Base-by-base conservation (phyloP, 2,797 vertebrate genomes). In the Clarias fuscus region DNA sequence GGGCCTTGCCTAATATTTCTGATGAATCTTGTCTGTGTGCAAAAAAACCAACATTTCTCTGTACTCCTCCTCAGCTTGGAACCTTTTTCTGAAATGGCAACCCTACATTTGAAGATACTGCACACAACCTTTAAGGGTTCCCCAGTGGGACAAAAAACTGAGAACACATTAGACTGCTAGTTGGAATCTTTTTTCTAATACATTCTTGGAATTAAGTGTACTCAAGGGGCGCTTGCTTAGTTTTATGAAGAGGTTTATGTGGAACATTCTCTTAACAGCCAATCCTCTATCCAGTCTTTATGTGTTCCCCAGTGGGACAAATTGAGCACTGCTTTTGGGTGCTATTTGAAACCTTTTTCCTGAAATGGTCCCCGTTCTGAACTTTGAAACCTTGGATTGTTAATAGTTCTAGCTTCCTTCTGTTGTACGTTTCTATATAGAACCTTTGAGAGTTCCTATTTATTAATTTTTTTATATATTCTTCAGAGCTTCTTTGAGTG, bases 151-250 rank as follows among this genome's bases (percentile, higher is more conserved):
- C 22, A 64, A 80, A 22, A 79, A 15, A 20, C 33, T 24, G 40
- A 79, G 20, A 80, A 80, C 59, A 33, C 59, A 80, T 40, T 79
- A n/a, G 58, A 33, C 30, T 62, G 53, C n/a, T 30, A 76, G 48
- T 18, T 20, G 20, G 20, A 61, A n/a, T 80, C 27, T n/a, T 40
- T n/a, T 27, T 62, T 79, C 58, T 79, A 62, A 24, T 62, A 40
- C 18, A 79, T 62, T 79, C 20, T 13, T 79, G 11, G 24, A 81
- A 27, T 48, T 20, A 65, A 48, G 62, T 22, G 3, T 43, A 81
- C 5, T 8, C 22, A 1, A 43, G 37, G 22, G 37, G 37, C 37
- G 53, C 0, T 40, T 79, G 61, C 43, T 64, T 80, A 43, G 76
- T 13, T 24, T 61, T 79, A 61, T 79, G 30, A 79, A 40, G 13